Base-by-base conservation (phyloP, 2,888 invertebrate genomes). In the Villa cingulata region DNA sequence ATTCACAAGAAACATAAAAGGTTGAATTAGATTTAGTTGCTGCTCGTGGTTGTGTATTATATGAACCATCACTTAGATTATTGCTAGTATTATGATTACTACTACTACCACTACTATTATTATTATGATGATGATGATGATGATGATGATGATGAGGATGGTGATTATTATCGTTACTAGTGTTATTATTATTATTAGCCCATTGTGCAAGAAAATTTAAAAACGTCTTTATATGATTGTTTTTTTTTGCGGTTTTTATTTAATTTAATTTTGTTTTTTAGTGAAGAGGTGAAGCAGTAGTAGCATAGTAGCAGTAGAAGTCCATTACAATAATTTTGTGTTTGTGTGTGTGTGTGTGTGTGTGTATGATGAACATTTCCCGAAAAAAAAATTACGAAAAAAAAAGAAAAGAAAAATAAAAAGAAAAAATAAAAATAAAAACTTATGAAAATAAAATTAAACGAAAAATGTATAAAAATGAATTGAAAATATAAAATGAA, bases 1-100 rank as follows among this genome's bases (percentile, higher is more conserved):
- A 64, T 53, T 67, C 65, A 59, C 64, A 65, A 54, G 65, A 66
- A 55, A 68, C 66, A 57, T 68, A 66, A 58, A 68, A 68, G 56
- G 63, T 66, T 23, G 68, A 66, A 60, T 66, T 68, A 36, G 67
- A 65, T 60, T 67, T 67, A 57, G 56, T 61, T 56, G 58, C 61
- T 56, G 58, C 61, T 56, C 65, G 65, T 50, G 62, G n/a, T n/a
- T n/a, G n/a, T n/a, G n/a, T n/a, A n/a, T n/a, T 56, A 60, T 61
- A 60, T 47, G 65, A 58, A 51, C 56, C 57, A 55, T 57, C 58
- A 56, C 62, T n/a, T n/a, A n/a, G n/a, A n/a, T n/a, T n/a, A n/a
- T n/a, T n/a, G n/a, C n/a, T n/a, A n/a, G n/a, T n/a, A n/a, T n/a
- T n/a, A n/a, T n/a, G n/a, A n/a, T n/a, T n/a, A n/a, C n/a, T n/a